phyloP scores from a whole-genome alignment of 1,140 invertebrate genomes.

The Halesus radiatus region DNA sequence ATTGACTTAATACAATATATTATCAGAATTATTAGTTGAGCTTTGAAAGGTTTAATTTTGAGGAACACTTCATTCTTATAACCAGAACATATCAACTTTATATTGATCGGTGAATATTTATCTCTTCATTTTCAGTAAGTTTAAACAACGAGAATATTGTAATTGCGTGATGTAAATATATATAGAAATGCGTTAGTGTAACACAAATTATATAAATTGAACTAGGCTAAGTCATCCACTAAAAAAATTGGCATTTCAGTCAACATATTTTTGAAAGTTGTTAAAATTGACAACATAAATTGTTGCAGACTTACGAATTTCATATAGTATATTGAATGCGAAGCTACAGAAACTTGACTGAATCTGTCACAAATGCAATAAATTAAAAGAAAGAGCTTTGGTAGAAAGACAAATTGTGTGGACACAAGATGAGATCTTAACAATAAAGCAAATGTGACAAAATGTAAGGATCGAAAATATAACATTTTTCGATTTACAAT shows the following conservation, averaged over 20 bases:
- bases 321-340: too few species aligned
- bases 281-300: background rate
- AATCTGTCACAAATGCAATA: background rate
- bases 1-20: background rate
- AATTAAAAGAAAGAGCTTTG: background rate
- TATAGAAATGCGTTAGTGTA: too few species aligned
- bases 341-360: background rate
- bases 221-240: too few species aligned
- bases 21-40: constrained; percentile 10
- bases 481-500: background rate
- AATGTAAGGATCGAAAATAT: background rate
- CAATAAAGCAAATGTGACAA: background rate
- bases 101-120: too few species aligned
- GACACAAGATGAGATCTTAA: background rate
- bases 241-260: too few species aligned
- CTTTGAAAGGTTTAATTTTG: background rate
- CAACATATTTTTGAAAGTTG: background rate
- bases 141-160: too few species aligned
- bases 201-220: too few species aligned
- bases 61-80: too few species aligned
- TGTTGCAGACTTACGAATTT: background rate
- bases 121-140: too few species aligned
- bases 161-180: too few species aligned
- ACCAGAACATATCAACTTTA: too few species aligned
- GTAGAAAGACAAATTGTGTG: background rate